A percentile compares a stretch with the other conserved stretches of the same genome.
Evolutionary conservation across 2,113 vertebrate species (phyloP).

Genomic region (Ascaphus truei): DNA sequence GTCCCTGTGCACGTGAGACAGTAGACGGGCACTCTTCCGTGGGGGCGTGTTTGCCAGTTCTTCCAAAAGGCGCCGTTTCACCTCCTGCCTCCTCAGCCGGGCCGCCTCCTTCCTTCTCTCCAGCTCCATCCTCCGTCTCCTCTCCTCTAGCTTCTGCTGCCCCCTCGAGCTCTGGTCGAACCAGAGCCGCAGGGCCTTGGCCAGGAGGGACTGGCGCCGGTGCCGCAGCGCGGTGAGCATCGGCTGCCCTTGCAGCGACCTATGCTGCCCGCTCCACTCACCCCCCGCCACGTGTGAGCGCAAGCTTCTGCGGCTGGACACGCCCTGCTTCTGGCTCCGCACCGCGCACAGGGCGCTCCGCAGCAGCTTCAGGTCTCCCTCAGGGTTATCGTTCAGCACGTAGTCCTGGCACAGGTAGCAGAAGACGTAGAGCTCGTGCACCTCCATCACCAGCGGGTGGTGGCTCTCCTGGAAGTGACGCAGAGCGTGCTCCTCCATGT

Average conservation of each 20-base stretch:
- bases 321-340: slow-evolving; percentile 55
- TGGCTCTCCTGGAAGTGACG: slow-evolving; percentile 84
- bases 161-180: slow-evolving; percentile 69
- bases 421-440: slow-evolving; percentile 91
- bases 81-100: slow-evolving; percentile 76
- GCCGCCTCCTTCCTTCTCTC: slow-evolving; percentile 78
- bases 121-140: slow-evolving; percentile 66
- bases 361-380: slow-evolving; percentile 92
- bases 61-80: slow-evolving; percentile 85
- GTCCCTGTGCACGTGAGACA: slow-evolving; percentile 77
- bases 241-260: slow-evolving; percentile 64
- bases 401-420: slow-evolving; percentile 95
- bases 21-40: slow-evolving; percentile 88
- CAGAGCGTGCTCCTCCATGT: slow-evolving; percentile 90
- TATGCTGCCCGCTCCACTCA: slow-evolving; percentile 50
- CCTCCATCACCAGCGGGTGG: slow-evolving; percentile 93
- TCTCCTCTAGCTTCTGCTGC: slow-evolving; percentile 68
- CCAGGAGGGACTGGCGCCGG: slow-evolving; percentile 81
- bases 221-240: slow-evolving; percentile 83
- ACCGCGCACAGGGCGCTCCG: slow-evolving; percentile 84
- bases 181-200: slow-evolving; percentile 72
- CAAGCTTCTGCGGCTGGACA: slow-evolving; percentile 70
- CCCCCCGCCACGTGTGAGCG: slow-evolving; percentile 69
- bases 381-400: slow-evolving; percentile 92
- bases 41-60: slow-evolving; percentile 85